Conservation (phyloP, 2,888 invertebrate species). For the Lasioglossum lativentre region DNA sequence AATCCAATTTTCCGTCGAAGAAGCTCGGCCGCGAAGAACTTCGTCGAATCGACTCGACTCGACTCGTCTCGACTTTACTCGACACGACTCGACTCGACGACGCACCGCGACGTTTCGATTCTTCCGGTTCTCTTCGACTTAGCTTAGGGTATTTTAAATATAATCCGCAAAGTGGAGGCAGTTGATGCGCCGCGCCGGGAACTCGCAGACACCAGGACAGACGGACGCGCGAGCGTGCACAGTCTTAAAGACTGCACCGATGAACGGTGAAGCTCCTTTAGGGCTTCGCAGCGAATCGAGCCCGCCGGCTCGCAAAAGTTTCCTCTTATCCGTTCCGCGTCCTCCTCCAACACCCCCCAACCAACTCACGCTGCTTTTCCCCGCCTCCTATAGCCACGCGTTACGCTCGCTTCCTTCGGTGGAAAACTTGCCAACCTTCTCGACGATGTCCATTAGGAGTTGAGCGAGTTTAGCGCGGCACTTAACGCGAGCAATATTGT, state of each 20-base stretch:
- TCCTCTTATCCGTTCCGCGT: conserved; percentile 52
- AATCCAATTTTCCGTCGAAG: conserved; percentile 57
- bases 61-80: neutral
- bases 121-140: neutral
- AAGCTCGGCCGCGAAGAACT: neutral
- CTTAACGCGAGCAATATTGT: conserved; percentile 68
- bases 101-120: conserved; percentile 1
- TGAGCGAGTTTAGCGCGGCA: conserved; percentile 63
- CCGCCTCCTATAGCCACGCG: conserved; percentile 21
- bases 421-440: conserved; percentile 58
- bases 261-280: conserved; percentile 55
- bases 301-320: conserved; percentile 59
- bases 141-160: conserved; percentile 37
- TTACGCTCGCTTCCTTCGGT: neutral
- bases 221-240: conserved; percentile 6
- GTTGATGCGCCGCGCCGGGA: conserved; percentile 39
- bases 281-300: conserved; percentile 62
- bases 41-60: neutral
- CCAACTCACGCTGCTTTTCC: conserved; percentile 20
- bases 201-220: neutral
- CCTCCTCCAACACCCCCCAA: conserved; percentile 14
- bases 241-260: conserved; percentile 59
- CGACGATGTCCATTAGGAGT: conserved; percentile 71
- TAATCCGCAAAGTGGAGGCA: conserved; percentile 61
- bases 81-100: neutral